Conservation (phyloP, 2,113 vertebrate genomes). For the Platichthys flesus region DNA sequence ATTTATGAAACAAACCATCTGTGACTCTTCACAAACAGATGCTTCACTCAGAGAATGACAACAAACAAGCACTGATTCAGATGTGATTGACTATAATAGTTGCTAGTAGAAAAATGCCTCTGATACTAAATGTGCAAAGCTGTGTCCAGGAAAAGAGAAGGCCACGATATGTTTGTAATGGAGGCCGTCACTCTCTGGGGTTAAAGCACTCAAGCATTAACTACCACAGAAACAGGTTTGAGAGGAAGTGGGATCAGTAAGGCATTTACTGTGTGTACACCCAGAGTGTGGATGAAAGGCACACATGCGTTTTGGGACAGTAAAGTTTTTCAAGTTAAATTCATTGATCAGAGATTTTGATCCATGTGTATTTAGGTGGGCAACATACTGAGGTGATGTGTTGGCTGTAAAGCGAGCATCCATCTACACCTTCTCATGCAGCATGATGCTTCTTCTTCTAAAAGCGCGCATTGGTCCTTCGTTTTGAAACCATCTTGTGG, state of each 20-base stretch:
- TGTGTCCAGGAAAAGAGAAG: conserved; percentile 11
- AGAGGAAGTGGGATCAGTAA: conserved; percentile 22
- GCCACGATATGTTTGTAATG: background rate
- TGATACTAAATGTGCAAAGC: conserved; percentile 10
- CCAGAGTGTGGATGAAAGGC: conserved; percentile 35
- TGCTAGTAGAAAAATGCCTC: conserved; percentile 3
- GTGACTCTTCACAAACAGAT: background rate
- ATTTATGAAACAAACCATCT: conserved; percentile 43
- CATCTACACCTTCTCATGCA: background rate
- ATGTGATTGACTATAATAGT: background rate
- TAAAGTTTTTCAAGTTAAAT: conserved; percentile 27
- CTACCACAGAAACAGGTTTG: background rate
- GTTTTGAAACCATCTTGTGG: conserved; percentile 16
- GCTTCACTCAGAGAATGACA: background rate
- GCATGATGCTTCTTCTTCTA: conserved; percentile 10
- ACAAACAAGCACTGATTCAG: background rate
- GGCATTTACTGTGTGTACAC: conserved; percentile 31
- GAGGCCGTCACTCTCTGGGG: conserved; percentile 4
- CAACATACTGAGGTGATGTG: background rate
- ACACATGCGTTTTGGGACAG: conserved; percentile 33
- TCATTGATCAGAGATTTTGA: background rate
- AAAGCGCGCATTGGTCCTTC: conserved; percentile 32
- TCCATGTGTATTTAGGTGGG: background rate
- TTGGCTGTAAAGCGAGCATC: background rate
- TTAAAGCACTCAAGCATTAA: conserved; percentile 12